Conservation (phyloP, 1,140 invertebrate species). For the Thaumatotibia leucotreta region DNA sequence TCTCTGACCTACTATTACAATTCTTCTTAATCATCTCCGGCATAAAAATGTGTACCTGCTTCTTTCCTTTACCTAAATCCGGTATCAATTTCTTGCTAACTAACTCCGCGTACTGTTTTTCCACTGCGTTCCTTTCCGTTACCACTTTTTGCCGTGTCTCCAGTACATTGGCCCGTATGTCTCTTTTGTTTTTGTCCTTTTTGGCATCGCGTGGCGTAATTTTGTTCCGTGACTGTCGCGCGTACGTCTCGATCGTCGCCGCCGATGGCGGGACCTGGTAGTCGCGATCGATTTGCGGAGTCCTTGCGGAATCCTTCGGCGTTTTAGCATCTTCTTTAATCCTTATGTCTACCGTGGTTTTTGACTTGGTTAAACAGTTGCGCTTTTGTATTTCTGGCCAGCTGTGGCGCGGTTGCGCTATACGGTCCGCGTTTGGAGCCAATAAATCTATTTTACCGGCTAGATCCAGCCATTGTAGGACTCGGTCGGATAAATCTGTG, state of each 20-base stretch:
- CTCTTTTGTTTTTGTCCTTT: slow-evolving; percentile 49
- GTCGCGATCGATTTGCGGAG: slow-evolving; percentile 59
- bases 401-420: slow-evolving; percentile 61
- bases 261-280: slow-evolving; percentile 58
- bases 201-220: slow-evolving; percentile 51
- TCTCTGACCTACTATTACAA: slow-evolving; percentile 42
- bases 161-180: slow-evolving; percentile 42
- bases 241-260: slow-evolving; percentile 69
- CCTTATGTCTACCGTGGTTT: slow-evolving; percentile 48
- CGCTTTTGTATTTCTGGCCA: slow-evolving; percentile 62
- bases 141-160: slow-evolving; percentile 57
- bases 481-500: slow-evolving; percentile 76
- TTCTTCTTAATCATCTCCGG: slow-evolving; percentile 76
- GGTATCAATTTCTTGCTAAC: slow-evolving; percentile 68
- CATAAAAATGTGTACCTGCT: slow-evolving; percentile 83
- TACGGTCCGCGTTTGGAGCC: slow-evolving; percentile 45
- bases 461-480: slow-evolving; percentile 79
- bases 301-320: slow-evolving; percentile 44
- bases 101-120: slow-evolving; percentile 68
- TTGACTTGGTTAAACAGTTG: slow-evolving; percentile 50
- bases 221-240: slow-evolving; percentile 66
- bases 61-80: slow-evolving; percentile 56
- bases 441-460: slow-evolving; percentile 68
- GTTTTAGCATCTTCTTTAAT: slow-evolving; percentile 31
- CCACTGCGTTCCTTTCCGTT: slow-evolving; percentile 47